phyloP scores from a whole-genome alignment of 2,113 vertebrate genomes.

The Amblyopsis rosae region DNA sequence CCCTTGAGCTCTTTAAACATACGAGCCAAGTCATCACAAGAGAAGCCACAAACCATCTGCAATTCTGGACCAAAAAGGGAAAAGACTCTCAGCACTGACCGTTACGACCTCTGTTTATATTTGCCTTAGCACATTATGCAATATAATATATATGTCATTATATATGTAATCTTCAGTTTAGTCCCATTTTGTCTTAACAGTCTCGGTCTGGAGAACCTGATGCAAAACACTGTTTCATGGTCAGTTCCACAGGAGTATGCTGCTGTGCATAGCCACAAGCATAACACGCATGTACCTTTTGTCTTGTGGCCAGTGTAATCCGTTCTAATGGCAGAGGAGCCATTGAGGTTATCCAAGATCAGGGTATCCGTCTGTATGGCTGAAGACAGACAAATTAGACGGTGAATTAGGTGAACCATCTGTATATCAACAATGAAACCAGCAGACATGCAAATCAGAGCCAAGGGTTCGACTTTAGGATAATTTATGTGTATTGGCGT shows the following conservation, averaged over 20 bases:
- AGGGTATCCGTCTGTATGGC: conserved; percentile 80
- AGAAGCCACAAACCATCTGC: conserved; percentile 93
- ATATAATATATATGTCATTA: too few species aligned
- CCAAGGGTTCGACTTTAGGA: not conserved
- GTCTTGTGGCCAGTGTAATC: conserved; percentile 95
- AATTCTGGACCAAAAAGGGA: conserved; percentile 73
- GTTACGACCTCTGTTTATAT: too few species aligned
- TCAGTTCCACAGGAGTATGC: not conserved
- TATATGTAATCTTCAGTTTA: not conserved
- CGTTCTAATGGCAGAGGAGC: conserved; percentile 95
- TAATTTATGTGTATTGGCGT: not conserved
- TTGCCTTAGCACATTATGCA: too few species aligned
- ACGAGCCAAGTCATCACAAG: conserved; percentile 90
- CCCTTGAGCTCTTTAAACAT: conserved; percentile 94
- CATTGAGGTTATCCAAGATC: conserved; percentile 91
- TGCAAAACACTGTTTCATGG: not conserved
- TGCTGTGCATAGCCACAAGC: not conserved
- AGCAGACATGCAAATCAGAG: not conserved
- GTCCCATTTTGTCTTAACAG: not conserved
- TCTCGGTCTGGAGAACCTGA: not conserved
- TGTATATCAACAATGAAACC: conserved; percentile 4
- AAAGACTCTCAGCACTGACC: conserved; percentile 1
- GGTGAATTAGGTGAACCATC: too few species aligned
- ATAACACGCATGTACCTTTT: conserved; percentile 75
- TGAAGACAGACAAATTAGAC: conserved; percentile 26